Evolutionary conservation across 2,113 vertebrate species (phyloP).

Genomic region (Cnemophilus loriae): DNA sequence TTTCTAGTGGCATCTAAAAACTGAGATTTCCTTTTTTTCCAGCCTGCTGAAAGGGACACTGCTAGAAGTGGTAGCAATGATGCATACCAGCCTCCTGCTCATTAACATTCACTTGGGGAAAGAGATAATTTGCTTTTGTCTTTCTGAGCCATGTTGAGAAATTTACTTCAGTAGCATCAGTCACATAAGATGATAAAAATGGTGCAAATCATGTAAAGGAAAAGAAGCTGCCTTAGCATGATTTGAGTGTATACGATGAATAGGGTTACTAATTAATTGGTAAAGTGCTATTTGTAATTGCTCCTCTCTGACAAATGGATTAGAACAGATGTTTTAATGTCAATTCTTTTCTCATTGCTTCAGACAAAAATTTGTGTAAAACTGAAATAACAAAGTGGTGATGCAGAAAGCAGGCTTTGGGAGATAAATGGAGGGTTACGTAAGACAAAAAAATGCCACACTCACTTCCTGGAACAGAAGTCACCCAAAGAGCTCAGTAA

Average conservation of each 20-base stretch:
- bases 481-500: not conserved
- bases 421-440: slow-evolving; percentile 30
- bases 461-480: slow-evolving; percentile 30
- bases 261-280: slow-evolving; percentile 50
- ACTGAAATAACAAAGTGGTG: not conserved
- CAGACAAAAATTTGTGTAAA: not conserved
- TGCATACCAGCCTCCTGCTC: slow-evolving; percentile 15
- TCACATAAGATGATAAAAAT: slow-evolving; percentile 40
- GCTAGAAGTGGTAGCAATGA: not conserved
- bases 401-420: not conserved
- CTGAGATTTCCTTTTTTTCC: not conserved
- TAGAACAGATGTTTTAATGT: slow-evolving; percentile 29
- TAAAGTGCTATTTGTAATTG: slow-evolving; percentile 49
- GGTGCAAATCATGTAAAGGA: slow-evolving; percentile 17
- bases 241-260: slow-evolving; percentile 32
- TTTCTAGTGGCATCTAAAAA: not conserved
- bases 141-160: slow-evolving; percentile 37
- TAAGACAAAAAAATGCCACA: not conserved
- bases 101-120: slow-evolving; percentile 30
- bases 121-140: slow-evolving; percentile 51
- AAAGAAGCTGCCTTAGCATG: slow-evolving; percentile 17
- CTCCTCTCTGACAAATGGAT: slow-evolving; percentile 52
- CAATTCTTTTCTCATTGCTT: slow-evolving; percentile 8
- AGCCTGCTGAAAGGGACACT: not conserved
- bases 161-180: slow-evolving; percentile 48